A percentile compares a stretch with the other conserved stretches of the same genome.
Evolutionary conservation across 2,797 vertebrate genomes (phyloP).

Genomic region (Halcyon leucocephala): DNA sequence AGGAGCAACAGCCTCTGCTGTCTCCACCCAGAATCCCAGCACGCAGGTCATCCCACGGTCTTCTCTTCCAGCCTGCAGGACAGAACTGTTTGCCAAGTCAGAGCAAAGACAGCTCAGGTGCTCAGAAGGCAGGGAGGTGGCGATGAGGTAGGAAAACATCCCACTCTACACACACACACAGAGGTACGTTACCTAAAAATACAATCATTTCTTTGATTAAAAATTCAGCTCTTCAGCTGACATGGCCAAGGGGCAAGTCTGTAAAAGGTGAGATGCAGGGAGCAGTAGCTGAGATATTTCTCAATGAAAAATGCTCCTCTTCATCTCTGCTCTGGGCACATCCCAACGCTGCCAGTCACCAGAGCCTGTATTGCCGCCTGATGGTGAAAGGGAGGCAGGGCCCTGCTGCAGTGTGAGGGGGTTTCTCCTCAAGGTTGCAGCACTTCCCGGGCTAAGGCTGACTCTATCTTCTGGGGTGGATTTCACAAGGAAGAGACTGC

Average conservation of each 20-base stretch:
- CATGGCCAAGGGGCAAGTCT: background rate
- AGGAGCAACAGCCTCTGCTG: background rate
- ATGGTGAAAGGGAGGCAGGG: background rate
- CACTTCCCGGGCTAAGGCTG: background rate
- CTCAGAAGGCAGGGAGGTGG: background rate
- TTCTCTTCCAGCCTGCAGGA: background rate
- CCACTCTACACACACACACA: background rate
- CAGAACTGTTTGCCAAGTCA: background rate
- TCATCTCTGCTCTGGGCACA: background rate
- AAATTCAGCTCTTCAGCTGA: background rate
- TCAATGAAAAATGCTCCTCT: background rate
- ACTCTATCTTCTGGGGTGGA: background rate
- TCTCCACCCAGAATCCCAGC: fast-evolving
- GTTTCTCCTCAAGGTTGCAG: background rate
- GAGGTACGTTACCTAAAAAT: background rate
- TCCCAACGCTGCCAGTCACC: background rate
- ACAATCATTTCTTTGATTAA: background rate
- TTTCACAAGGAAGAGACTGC: background rate
- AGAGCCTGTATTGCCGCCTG: background rate
- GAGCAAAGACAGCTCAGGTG: background rate
- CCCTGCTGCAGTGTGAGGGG: background rate
- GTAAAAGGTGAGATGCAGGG: background rate
- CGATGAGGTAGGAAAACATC: background rate
- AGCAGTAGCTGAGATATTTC: background rate
- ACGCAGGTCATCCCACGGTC: background rate